Base-by-base conservation (phyloP, 1,140 invertebrate genomes). In the Vanessa tameamea region DNA sequence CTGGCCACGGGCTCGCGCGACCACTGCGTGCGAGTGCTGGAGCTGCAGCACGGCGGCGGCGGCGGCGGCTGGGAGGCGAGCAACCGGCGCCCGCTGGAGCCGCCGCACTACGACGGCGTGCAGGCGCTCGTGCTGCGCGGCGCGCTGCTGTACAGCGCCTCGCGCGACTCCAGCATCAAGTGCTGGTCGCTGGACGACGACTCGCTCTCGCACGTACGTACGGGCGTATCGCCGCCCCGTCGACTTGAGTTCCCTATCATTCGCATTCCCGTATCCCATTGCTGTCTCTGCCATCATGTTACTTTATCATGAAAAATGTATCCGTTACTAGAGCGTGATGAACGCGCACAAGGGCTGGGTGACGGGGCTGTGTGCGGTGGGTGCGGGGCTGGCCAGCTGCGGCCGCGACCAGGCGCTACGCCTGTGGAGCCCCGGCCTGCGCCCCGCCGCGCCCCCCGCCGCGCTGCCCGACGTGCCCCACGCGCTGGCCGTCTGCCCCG, bases 261-360 rank as follows among this genome's bases (percentile, higher is more conserved):
- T 31, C 6, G 26, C 26, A 31, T 31, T 31, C 20, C 20, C 20
- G 20, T 20, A 20, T 20, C 26, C 26, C 26, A 31, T 31, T 3
- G 3, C 26, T 31, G 0, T 20, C 20, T 20, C 20, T 20, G 20
- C 20, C 26, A 31, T 31, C 26, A n/a, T n/a, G n/a, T 31, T 31
- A 31, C 3, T 31, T 31, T 6, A 31, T 3, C 3, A 8, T 43
- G 37, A 43, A 43, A 8, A 43, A 43, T 9, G 6, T 43, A 43
- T 43, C 37, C 1, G 8, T 43, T 43, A 43, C 37, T 93, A 97
- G 94, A 97, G 96, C 43, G 87, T 97, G 20, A 98, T 97, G 87
- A 96, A 97, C 89, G 97, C 97, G 48, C 97, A 98, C 90, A 97
- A 97, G 89, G 97, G 97, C 88, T 98, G 97, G 97, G 95, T 98